These are phyloP conservation scores for Apocrypta bakeri DNA, from an alignment of 1,140 invertebrate species.

Conservation along the genomic window DNA sequence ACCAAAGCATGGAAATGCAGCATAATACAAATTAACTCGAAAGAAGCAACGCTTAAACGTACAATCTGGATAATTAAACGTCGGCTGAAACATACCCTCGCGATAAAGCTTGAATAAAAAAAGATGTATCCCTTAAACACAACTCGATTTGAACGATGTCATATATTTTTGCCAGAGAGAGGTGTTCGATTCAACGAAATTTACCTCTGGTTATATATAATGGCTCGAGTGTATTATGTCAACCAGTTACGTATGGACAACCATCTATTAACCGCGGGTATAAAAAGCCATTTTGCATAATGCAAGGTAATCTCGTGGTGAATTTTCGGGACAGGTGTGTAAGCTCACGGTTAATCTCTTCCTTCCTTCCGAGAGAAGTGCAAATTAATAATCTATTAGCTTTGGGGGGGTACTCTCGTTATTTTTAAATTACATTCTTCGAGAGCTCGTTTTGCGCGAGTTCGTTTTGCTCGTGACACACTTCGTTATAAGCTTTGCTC, in stretches of 20 bases:
- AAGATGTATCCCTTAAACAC: conserved; percentile 5
- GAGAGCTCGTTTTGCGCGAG: neutral
- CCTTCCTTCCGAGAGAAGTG: conserved; percentile 60
- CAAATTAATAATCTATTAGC: conserved; percentile 72
- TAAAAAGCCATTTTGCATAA: conserved; percentile 73
- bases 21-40: conserved; percentile 11
- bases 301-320: conserved; percentile 69
- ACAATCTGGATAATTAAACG: conserved; percentile 52
- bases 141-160: conserved; percentile 13
- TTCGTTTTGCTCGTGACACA: neutral
- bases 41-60: conserved; percentile 10
- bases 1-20: neutral
- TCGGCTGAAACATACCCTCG: conserved; percentile 40
- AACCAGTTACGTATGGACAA: conserved; percentile 69
- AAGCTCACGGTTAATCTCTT: conserved; percentile 49
- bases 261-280: conserved; percentile 69
- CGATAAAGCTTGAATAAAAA: conserved; percentile 25
- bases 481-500: neutral
- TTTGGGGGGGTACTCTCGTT: conserved; percentile 35
- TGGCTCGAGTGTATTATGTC: conserved; percentile 71
- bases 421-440: conserved; percentile 29
- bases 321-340: conserved; percentile 68
- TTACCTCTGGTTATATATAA: conserved; percentile 64
- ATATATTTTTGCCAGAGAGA: conserved; percentile 9
- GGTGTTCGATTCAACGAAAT: neutral